Percentiles rank a stretch among this genome's conserved stretches.
These are phyloP conservation scores for Sicus ferrugineus DNA, from an alignment of 2,888 invertebrate genomes.

Conservation along the genomic window DNA sequence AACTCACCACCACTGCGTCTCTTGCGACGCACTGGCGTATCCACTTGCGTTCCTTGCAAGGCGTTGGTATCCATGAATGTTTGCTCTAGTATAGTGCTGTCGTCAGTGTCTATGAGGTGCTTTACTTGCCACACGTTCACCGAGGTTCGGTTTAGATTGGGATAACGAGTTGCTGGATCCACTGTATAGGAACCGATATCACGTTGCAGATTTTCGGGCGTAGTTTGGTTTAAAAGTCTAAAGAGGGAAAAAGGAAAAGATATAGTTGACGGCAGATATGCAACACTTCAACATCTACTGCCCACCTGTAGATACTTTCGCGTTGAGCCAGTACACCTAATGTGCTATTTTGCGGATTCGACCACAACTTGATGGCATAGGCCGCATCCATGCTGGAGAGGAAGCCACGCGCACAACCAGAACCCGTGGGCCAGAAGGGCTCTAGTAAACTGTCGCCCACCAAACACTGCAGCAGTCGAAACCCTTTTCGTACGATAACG, in stretches of 20 bases:
- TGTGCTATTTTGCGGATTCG: conserved; percentile 70
- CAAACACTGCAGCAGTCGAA: conserved; percentile 84
- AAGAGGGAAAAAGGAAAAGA: not conserved
- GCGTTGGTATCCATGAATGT: conserved; percentile 65
- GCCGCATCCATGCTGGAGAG: conserved; percentile 94
- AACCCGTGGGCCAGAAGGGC: conserved; percentile 99
- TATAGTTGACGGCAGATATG: not conserved
- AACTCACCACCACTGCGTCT: conserved; percentile 59
- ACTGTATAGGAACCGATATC: conserved; percentile 87
- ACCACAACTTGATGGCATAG: conserved; percentile 91
- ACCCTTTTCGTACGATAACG: conserved; percentile 76
- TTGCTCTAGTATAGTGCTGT: conserved; percentile 69
- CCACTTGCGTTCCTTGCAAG: conserved; percentile 72
- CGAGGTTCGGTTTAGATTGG: conserved; percentile 78
- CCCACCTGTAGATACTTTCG: conserved; percentile 87
- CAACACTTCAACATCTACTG: not conserved
- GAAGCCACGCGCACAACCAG: conserved; percentile 97
- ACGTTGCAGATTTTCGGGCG: conserved; percentile 92
- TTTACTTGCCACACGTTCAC: conserved; percentile 81
- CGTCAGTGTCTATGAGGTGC: conserved; percentile 76
- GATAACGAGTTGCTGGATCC: conserved; percentile 87
- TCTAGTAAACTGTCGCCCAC: conserved; percentile 97
- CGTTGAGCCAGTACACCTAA: conserved; percentile 91
- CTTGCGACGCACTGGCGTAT: conserved; percentile 66
- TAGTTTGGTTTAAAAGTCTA: conserved; percentile 83